Base-by-base conservation (phyloP, 2,888 invertebrate species). In the Diarsia brunnea region DNA sequence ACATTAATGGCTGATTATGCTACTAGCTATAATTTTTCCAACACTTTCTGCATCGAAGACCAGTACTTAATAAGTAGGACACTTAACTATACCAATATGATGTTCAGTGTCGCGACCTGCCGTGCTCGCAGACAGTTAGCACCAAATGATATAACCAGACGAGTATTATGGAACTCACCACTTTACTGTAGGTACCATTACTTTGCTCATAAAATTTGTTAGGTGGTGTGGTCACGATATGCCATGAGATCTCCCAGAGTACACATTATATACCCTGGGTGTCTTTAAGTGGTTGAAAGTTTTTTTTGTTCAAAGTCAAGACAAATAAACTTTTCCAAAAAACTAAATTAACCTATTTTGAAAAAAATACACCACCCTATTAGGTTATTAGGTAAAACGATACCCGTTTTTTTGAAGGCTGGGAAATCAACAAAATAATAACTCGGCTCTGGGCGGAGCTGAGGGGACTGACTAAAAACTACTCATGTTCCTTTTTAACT, bases 41-140 rank as follows among this genome's bases (percentile, higher is more conserved):
- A 24, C 7, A 16, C 38, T 38, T 38, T 38, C 38, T 38, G 5
- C 38, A 38, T 38, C 38, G 5, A 38, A 38, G 38, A 38, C 5
- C 38, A 38, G 38, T 38, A 38, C 38, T 38, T 16, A 8, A 24
- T 12, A 55, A 55, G 55, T 24, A 14, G 14, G n/a, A 24, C 24
- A 24, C n/a, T n/a, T n/a, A n/a, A n/a, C n/a, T n/a, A 12, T 2
- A 24, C 24, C 55, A 55, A 7, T 55, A 51, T 51, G 1, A 27
- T 19, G 27, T 58, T 63, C 60, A 60, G 24, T 43, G 24, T 24
- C 31, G 7, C 38, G 38, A 24, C 7, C 12, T 76, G 51, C n/a
- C 65, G 71, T 77, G 78, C 11, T 66, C 53, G 19, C 53, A n/a
- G 3, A 11, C 66, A 67, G 66, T 78, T 67, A 78, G 47, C 45